phyloP scores from a whole-genome alignment of 2,113 vertebrate species.

The Tricholaema leucomelas region DNA sequence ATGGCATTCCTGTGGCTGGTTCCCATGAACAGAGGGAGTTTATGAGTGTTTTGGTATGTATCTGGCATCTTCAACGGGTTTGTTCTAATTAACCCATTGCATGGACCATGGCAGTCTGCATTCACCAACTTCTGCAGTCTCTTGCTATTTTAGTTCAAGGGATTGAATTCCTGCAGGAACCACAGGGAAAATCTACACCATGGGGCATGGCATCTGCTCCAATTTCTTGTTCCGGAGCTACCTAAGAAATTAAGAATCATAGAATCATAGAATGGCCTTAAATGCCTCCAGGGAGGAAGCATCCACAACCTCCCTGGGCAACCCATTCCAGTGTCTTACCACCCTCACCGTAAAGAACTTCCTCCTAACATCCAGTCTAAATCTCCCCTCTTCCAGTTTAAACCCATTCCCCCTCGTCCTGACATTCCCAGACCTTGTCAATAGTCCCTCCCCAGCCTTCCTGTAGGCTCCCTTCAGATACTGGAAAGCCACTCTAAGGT shows the following conservation, averaged over 20 bases:
- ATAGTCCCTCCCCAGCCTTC: no score
- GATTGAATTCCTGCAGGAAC: not conserved
- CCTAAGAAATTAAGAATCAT: not conserved
- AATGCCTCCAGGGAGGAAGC: no score
- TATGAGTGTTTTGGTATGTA: not conserved
- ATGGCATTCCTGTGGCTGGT: not conserved
- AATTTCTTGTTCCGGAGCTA: not conserved
- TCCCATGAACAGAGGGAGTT: not conserved
- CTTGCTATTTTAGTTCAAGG: not conserved
- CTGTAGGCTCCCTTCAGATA: no score
- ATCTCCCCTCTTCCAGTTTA: no score
- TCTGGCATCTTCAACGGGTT: not conserved
- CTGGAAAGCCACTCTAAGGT: no score
- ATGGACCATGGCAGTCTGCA: rapidly evolving
- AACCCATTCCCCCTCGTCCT: no score
- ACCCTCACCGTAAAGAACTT: no score
- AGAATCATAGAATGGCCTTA: no score
- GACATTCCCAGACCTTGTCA: no score
- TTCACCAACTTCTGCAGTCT: rapidly evolving
- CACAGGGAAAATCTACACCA: rapidly evolving
- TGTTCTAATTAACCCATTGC: not conserved
- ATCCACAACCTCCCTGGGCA: no score
- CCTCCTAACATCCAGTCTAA: no score
- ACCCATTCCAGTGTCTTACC: no score
- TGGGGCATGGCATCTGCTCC: not conserved